These are phyloP conservation scores for Rachycentron canadum DNA, from an alignment of 2,797 vertebrate species.

Conservation along the genomic window DNA sequence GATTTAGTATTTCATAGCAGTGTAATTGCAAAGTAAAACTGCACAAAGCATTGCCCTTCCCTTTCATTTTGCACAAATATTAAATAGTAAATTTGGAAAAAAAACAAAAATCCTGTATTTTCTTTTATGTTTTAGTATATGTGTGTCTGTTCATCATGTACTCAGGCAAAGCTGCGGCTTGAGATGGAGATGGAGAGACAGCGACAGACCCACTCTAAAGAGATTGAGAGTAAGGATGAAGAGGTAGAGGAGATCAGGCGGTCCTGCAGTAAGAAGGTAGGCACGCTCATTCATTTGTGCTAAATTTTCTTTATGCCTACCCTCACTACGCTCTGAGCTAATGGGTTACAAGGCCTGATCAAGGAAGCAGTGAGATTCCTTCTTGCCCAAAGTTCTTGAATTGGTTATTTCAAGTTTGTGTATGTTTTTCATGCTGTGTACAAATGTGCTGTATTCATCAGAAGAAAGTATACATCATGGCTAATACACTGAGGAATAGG, in stretches of 20 bases:
- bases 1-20: not conserved
- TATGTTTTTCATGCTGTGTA: not conserved
- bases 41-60: not conserved
- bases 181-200: slow-evolving; percentile 99
- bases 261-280: slow-evolving; percentile 97
- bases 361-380: slow-evolving; percentile 20
- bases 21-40: not conserved
- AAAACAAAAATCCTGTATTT: not conserved
- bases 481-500: not conserved
- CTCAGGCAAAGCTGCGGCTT: slow-evolving; percentile 93
- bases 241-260: slow-evolving; percentile 97
- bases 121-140: not conserved
- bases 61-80: not conserved
- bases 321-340: slow-evolving; percentile 3
- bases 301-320: slow-evolving; percentile 2
- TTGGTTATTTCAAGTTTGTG: slow-evolving; percentile 15
- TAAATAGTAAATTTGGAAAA: not conserved
- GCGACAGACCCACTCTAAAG: slow-evolving; percentile 95
- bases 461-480: not conserved
- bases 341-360: slow-evolving; percentile 12
- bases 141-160: slow-evolving; percentile 22
- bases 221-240: slow-evolving; percentile 95
- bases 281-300: slow-evolving; percentile 16
- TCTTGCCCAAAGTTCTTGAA: not conserved
- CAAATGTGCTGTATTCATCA: slow-evolving; percentile 10